Evolutionary conservation across 1,140 invertebrate species (phyloP).

Genomic region (Magallana angulata): DNA sequence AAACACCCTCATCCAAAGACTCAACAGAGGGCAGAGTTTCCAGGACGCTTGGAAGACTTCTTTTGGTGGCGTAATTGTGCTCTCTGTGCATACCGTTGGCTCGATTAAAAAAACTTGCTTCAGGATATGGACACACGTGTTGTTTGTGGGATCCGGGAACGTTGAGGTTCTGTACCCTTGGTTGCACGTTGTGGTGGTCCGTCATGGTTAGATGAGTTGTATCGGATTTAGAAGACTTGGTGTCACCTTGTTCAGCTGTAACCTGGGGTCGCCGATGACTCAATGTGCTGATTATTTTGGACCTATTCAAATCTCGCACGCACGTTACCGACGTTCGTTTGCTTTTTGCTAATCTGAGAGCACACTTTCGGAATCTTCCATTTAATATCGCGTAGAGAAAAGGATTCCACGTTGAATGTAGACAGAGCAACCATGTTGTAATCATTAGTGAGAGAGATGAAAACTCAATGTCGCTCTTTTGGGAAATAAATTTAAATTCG

Average conservation of each 20-base stretch:
- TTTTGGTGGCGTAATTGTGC: neutral
- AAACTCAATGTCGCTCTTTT: neutral
- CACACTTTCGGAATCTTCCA: conserved; percentile 45
- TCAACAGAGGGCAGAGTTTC: neutral
- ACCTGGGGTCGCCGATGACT: neutral
- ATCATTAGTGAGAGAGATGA: conserved; percentile 4
- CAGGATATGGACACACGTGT: neutral
- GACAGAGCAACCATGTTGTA: conserved; percentile 47
- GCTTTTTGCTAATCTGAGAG: neutral
- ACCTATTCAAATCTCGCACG: neutral
- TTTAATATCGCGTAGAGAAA: conserved; percentile 64
- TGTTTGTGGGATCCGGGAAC: neutral
- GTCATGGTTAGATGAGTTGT: neutral
- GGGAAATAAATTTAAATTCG: neutral
- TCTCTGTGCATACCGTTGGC: neutral
- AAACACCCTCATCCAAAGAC: neutral
- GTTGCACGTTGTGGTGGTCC: neutral
- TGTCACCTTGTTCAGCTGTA: neutral
- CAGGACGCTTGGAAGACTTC: neutral
- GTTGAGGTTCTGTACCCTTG: neutral
- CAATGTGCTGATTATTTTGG: conserved; percentile 9
- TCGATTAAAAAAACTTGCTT: neutral
- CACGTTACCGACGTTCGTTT: conserved; percentile 2
- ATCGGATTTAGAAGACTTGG: neutral
- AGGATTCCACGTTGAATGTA: conserved; percentile 59